Evolutionary conservation across 1,140 invertebrate species (phyloP).

Genomic region (Teleogryllus occipitalis): DNA sequence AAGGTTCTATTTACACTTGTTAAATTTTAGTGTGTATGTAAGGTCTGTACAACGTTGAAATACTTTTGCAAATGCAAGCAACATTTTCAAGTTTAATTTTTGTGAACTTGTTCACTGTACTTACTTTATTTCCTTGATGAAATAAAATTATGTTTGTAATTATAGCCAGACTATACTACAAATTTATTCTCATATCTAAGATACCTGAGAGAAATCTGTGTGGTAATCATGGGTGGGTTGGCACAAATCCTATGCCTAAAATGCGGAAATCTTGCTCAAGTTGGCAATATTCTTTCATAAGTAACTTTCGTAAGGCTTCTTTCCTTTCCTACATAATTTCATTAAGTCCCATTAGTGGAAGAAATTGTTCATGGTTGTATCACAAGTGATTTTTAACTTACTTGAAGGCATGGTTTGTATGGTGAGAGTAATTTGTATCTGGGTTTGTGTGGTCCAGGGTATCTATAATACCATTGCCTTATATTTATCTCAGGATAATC

Average conservation of each 20-base stretch:
- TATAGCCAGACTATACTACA: no score
- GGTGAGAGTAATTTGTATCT: neutral
- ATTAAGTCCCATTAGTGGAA: neutral
- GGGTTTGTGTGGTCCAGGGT: neutral
- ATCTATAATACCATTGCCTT: neutral
- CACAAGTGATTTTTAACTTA: no score
- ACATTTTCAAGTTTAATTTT: neutral
- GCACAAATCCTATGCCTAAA: neutral
- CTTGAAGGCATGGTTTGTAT: neutral
- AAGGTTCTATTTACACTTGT: neutral
- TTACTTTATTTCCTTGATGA: neutral
- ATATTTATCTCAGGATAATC: no score
- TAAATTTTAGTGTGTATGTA: neutral
- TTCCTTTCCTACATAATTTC: neutral
- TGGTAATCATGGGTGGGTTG: neutral
- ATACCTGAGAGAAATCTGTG: no score
- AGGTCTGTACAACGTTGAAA: neutral
- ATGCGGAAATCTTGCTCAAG: neutral
- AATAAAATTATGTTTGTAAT: neutral
- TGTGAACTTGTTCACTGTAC: neutral
- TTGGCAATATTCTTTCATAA: neutral
- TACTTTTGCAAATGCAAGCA: neutral
- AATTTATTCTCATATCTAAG: no score
- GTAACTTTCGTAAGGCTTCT: neutral
- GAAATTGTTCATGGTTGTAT: neutral